Base-by-base conservation (phyloP, 30 jellyfish, hydroid and myxozoan species). In the Cassiopea andromeda region DNA sequence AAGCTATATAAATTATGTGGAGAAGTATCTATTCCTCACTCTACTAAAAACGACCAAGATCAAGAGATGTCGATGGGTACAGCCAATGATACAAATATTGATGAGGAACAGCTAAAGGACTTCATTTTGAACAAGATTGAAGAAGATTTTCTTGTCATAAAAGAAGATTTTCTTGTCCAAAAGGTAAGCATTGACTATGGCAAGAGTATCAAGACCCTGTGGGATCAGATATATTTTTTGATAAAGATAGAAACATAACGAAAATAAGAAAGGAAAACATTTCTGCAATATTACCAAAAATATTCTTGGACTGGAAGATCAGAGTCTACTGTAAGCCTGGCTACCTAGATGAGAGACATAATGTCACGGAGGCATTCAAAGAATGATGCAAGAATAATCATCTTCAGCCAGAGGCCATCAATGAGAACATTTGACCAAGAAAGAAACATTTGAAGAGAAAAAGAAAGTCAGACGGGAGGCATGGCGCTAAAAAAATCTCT, bases 1-100 rank as follows among this genome's bases (percentile, higher is more conserved):
- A 73, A 91, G 45, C 72, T 91, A 48, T 91, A 81, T 81, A 83
- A 85, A 49, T 91, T 19, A 57, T 91, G 97, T 75, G 97, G 97
- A 8, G 89, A 91, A 64, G 94, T 91, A 1, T 84, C 38, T 27
- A 27, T 27, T 27, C 38, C 38, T 27, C 38, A 27, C 38, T 27
- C 38, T 27, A 27, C 38, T 27, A 27, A 27, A 27, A 27, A 27
- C 38, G n/a, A 84, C 89, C 0, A 43, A 15, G 72, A n/a, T 70
- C 43, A 71, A n/a, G 1, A 69, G 67, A 43, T 71, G 77, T 46
- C 89, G 38, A 27, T 27, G 38, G 38, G 38, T 27, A 27, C 38
- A 27, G 38, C 38, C 38, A 27, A 27, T 27, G 38, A 27, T 27
- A 27, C 38, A 27, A 27, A 27, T 27, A 60, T 1, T 46, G 80